These are phyloP conservation scores for Arothron firmamentum DNA, from an alignment of 2,113 vertebrate species.

Conservation along the genomic window DNA sequence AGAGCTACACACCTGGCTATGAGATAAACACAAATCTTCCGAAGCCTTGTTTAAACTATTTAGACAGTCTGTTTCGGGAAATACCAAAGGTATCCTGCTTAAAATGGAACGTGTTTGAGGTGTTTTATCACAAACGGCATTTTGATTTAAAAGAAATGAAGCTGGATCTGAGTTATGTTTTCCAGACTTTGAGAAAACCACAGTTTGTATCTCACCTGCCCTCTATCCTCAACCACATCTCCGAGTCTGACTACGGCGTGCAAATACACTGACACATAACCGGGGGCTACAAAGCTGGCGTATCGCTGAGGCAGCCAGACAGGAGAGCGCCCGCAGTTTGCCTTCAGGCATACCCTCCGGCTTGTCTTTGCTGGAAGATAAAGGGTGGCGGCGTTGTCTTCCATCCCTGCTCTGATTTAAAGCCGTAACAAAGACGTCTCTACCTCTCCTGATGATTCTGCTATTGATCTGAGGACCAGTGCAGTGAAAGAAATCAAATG, in stretches of 20 bases:
- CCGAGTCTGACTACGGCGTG: constrained; percentile 28
- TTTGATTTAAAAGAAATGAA: no score
- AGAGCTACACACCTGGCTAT: constrained; percentile 9
- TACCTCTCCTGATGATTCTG: constrained; percentile 34
- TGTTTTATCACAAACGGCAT: no score
- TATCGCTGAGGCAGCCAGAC: constrained; percentile 38
- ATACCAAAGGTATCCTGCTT: no score
- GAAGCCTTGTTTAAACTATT: no score
- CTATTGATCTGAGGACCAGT: constrained; percentile 59
- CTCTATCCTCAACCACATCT: constrained; percentile 27
- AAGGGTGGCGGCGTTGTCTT: constrained; percentile 57
- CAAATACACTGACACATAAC: constrained; percentile 33
- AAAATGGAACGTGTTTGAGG: no score
- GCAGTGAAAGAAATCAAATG: constrained; percentile 44
- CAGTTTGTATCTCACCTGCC: constrained; percentile 5
- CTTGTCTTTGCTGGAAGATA: constrained; percentile 57
- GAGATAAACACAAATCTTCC: constrained; percentile 8
- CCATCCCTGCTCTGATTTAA: constrained; percentile 54
- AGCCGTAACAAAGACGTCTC: constrained; percentile 42
- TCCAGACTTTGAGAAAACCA: not conserved
- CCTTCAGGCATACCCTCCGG: constrained; percentile 45
- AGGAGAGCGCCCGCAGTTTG: constrained; percentile 36
- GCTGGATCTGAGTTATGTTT: not conserved
- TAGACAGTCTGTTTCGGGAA: no score
- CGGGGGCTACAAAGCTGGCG: constrained; percentile 30